phyloP scores from a whole-genome alignment of 1,140 invertebrate species.

The Periplaneta americana region DNA sequence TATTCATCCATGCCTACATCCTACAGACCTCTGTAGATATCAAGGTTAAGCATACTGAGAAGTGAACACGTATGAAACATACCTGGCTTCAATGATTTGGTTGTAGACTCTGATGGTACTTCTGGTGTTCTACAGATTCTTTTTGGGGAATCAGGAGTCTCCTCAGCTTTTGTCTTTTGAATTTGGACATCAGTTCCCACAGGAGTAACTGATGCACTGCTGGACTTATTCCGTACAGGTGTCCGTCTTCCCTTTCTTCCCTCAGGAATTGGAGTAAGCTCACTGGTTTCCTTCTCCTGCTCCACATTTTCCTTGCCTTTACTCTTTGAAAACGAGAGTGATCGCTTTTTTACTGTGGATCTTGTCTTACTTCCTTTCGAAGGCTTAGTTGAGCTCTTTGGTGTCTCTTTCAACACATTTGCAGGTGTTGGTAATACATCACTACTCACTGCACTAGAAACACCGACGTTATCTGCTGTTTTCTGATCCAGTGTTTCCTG shows the following conservation, averaged over 20 bases:
- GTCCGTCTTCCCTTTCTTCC: background rate
- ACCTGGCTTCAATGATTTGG: background rate
- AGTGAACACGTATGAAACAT: background rate
- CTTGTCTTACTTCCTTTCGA: background rate
- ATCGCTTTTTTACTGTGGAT: background rate
- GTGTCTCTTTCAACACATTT: background rate
- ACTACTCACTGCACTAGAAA: background rate
- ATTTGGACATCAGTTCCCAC: background rate
- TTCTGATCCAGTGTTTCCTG: too few species aligned
- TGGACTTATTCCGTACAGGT: background rate
- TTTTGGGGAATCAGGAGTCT: background rate
- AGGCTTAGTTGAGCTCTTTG: background rate
- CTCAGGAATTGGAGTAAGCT: background rate
- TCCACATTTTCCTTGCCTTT: too few species aligned
- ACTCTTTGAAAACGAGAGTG: background rate
- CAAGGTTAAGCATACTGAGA: too few species aligned
- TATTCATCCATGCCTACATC: too few species aligned
- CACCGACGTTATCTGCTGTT: background rate
- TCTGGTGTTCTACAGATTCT: background rate
- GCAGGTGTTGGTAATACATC: background rate
- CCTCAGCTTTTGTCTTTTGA: background rate
- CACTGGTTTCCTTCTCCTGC: too few species aligned
- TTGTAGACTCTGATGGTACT: background rate
- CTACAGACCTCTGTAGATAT: too few species aligned
- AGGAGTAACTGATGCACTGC: background rate